Evolutionary conservation across 2,888 invertebrate genomes (phyloP).

Genomic region (Caenorhabditis drosophilae): DNA sequence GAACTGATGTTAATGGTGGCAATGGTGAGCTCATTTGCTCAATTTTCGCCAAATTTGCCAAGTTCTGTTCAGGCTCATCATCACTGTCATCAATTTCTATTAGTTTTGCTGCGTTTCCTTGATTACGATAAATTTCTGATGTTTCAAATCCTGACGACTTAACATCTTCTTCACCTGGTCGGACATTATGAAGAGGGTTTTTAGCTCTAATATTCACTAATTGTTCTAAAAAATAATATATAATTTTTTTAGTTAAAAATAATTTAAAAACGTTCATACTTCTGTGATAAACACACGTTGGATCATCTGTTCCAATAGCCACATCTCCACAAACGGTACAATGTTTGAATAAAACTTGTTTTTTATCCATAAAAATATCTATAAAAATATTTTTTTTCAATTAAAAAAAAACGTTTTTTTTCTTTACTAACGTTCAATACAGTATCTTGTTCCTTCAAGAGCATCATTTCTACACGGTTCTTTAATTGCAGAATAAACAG

Average conservation of each 20-base stretch:
- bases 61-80: neutral
- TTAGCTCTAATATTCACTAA: neutral
- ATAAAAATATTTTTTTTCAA: neutral
- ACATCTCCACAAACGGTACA: constrained; percentile 13
- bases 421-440: constrained; percentile 16
- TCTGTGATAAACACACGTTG: constrained; percentile 15
- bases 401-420: neutral
- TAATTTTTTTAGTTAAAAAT: neutral
- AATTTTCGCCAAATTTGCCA: constrained; percentile 1
- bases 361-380: constrained; percentile 21
- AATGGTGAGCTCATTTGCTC: neutral
- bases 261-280: too few relatives aligned
- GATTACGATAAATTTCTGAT: neutral
- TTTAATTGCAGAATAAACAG: too few relatives aligned
- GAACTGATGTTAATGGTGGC: neutral
- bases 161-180: constrained; percentile 5
- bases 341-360: constrained; percentile 10
- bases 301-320: constrained; percentile 6
- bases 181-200: neutral
- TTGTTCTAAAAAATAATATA: constrained; percentile 1
- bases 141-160: neutral
- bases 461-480: constrained; percentile 11
- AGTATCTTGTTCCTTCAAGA: constrained; percentile 8
- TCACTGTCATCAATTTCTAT: neutral
- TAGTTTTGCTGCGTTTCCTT: neutral